Evolutionary conservation across 2,113 vertebrate genomes (phyloP).

Genomic region (Lipophrys pholis): DNA sequence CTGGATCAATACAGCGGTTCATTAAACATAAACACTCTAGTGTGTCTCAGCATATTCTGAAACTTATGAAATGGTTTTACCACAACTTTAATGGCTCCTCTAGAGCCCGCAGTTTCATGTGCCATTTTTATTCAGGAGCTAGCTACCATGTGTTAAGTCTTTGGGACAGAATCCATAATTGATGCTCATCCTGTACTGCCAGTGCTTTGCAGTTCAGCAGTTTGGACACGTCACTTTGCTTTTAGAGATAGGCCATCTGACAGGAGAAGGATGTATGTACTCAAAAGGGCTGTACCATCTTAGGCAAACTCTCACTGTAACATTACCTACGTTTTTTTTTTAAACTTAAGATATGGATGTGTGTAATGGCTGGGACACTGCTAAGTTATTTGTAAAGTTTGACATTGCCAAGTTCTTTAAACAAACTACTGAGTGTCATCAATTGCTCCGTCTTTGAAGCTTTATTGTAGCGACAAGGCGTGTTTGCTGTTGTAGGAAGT

Average conservation of each 20-base stretch:
- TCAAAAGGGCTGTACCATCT: background rate
- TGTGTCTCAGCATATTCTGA: no score
- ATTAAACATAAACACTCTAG: no score
- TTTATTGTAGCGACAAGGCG: slow-evolving; percentile 37
- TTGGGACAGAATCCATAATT: slow-evolving; percentile 62
- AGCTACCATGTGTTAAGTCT: slow-evolving; percentile 41
- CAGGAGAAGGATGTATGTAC: slow-evolving; percentile 2
- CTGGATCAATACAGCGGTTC: no score
- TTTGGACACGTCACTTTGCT: slow-evolving; percentile 17
- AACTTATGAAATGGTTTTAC: no score
- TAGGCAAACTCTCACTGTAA: background rate
- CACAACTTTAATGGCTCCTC: slow-evolving; percentile 6
- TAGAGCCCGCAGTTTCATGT: slow-evolving; percentile 11
- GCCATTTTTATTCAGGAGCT: slow-evolving; percentile 38
- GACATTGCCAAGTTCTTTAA: background rate
- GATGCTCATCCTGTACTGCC: slow-evolving; percentile 47
- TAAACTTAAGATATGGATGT: background rate
- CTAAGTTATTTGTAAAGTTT: background rate
- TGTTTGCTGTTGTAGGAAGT: slow-evolving; percentile 43
- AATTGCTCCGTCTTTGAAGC: slow-evolving; percentile 5
- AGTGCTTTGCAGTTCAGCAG: slow-evolving; percentile 34
- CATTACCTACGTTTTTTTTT: background rate
- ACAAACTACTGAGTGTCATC: background rate
- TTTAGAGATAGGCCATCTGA: slow-evolving; percentile 23
- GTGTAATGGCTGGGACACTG: background rate